Conservation (phyloP, 2,888 invertebrate species). For the Spatulosminthurus flaviceps region DNA sequence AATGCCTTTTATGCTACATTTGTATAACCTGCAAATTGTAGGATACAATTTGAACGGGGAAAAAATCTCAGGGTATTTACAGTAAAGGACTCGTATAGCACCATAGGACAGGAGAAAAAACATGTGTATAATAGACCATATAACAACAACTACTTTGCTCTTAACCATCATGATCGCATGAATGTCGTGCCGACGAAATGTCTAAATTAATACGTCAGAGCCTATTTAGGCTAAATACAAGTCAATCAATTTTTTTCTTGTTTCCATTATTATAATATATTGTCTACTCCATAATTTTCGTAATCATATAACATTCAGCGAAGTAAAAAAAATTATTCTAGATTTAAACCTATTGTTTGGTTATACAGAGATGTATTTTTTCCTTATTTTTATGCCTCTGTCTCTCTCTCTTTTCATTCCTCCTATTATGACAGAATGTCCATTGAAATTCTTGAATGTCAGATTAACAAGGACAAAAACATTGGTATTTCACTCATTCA, state of each 20-base stretch:
- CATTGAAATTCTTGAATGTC: slow-evolving; percentile 6
- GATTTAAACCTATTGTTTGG: background rate
- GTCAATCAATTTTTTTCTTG: slow-evolving; percentile 29
- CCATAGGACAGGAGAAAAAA: too few species aligned
- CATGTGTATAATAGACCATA: background rate
- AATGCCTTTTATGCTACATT: too few species aligned
- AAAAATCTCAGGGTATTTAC: slow-evolving; percentile 4
- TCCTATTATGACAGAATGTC: background rate
- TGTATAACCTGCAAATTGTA: too few species aligned
- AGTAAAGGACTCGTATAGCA: too few species aligned
- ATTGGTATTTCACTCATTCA: slow-evolving; percentile 5
- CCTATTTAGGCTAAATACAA: slow-evolving; percentile 21
- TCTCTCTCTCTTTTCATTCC: background rate
- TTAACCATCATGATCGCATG: background rate
- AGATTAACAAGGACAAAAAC: slow-evolving; percentile 9
- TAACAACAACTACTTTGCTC: background rate
- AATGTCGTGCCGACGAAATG: background rate
- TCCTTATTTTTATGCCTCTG: background rate
- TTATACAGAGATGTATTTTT: background rate
- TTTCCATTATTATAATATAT: slow-evolving; percentile 24
- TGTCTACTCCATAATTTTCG: slow-evolving; percentile 16
- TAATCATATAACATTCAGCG: background rate
- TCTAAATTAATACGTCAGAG: slow-evolving; percentile 26
- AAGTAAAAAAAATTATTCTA: background rate
- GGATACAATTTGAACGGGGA: too few species aligned